A percentile compares a stretch with the other conserved stretches of the same genome.
Evolutionary conservation across 2,113 vertebrate species (phyloP).

Genomic region (Alligator sinensis): DNA sequence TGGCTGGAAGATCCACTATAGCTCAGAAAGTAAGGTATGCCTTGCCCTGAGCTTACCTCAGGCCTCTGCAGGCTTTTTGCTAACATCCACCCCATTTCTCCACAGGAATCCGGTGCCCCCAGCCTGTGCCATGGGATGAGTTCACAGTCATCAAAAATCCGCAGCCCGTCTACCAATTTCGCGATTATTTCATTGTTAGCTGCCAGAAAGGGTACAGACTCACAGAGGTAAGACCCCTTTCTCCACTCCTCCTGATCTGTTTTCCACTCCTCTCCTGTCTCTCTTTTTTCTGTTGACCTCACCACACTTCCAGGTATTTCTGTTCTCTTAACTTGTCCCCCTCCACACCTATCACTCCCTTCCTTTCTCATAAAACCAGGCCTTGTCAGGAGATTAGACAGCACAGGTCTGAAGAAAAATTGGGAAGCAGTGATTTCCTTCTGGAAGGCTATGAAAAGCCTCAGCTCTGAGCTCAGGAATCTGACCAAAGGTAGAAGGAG

Average conservation of each 20-base stretch:
- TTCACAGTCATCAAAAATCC: conserved; percentile 79
- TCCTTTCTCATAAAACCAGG: not conserved
- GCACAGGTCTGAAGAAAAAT: not conserved
- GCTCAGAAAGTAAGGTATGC: conserved; percentile 73
- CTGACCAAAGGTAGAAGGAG: not conserved
- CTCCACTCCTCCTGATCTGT: not conserved
- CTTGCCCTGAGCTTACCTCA: not conserved
- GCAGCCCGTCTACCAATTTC: conserved; percentile 77
- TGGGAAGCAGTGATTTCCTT: not conserved
- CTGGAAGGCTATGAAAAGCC: not conserved
- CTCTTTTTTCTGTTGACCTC: not conserved
- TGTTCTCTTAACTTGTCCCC: not conserved
- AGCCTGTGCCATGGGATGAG: conserved; percentile 72
- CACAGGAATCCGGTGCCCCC: conserved; percentile 80
- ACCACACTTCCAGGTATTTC: not conserved
- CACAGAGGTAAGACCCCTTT: conserved; percentile 73
- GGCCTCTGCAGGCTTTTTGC: not conserved
- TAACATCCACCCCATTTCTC: not conserved
- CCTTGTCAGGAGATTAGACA: not conserved
- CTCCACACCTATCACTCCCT: not conserved
- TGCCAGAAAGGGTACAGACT: conserved; percentile 81
- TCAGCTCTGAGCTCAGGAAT: not conserved
- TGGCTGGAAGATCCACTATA: conserved; percentile 84
- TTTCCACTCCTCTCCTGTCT: not conserved
- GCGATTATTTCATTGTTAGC: conserved; percentile 78